phyloP scores from a whole-genome alignment of 2,113 vertebrate genomes.

The Terrapene triunguis region DNA sequence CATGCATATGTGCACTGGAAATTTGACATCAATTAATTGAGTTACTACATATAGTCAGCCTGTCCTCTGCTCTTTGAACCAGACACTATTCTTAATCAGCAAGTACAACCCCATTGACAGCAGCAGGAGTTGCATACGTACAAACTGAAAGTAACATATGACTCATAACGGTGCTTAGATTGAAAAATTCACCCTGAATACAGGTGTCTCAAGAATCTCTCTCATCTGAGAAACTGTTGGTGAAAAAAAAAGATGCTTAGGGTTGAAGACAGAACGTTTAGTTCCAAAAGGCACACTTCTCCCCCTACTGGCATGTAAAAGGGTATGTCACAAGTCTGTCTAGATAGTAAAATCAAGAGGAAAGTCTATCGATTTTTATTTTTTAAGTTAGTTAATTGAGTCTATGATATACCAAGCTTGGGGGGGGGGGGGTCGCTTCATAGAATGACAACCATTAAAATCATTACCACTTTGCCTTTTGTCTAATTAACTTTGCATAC shows the following conservation, averaged over 20 bases:
- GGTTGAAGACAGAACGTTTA: background rate
- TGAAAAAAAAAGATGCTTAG: background rate
- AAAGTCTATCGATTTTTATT: background rate
- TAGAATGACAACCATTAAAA: background rate
- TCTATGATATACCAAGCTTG: background rate
- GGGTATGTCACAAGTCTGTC: background rate
- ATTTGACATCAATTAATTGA: background rate
- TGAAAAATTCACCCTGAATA: background rate
- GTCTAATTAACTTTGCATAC: background rate
- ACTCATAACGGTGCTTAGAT: background rate
- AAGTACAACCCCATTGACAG: background rate
- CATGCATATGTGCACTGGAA: background rate
- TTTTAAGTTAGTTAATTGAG: background rate
- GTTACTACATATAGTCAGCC: background rate
- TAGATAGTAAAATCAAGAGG: background rate
- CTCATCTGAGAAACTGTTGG: background rate
- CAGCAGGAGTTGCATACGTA: background rate
- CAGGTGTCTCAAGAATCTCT: background rate
- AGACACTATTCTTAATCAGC: background rate
- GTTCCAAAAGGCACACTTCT: background rate
- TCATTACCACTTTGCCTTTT: background rate
- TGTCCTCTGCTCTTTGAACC: background rate
- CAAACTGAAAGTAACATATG: background rate
- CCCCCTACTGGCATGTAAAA: background rate
- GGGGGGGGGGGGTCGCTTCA: background rate